phyloP scores from a whole-genome alignment of 2,888 invertebrate genomes.

The Watsonalla binaria region DNA sequence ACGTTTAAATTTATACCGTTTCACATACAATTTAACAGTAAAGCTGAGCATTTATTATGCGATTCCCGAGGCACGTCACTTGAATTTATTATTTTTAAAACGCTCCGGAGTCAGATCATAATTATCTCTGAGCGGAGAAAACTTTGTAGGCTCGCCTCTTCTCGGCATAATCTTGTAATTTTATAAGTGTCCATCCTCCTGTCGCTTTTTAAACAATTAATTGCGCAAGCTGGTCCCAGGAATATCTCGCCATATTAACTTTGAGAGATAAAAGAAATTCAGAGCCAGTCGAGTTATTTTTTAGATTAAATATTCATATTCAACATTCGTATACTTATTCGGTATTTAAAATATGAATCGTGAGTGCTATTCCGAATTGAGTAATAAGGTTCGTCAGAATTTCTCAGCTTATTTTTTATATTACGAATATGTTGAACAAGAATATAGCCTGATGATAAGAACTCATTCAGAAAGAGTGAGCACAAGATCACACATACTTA shows the following conservation, averaged over 20 bases:
- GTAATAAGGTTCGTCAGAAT: too few species aligned
- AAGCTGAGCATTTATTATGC: not conserved
- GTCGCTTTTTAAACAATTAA: conserved; percentile 32
- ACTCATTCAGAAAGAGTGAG: too few species aligned
- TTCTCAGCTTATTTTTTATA: too few species aligned
- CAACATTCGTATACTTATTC: not conserved
- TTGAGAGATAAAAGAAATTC: not conserved
- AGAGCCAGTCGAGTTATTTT: not conserved
- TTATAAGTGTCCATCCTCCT: conserved; percentile 34
- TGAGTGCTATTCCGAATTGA: not conserved
- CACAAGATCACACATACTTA: too few species aligned
- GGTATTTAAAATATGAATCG: not conserved
- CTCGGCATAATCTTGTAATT: conserved; percentile 33
- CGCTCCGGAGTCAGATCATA: conserved; percentile 5
- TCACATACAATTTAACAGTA: not conserved
- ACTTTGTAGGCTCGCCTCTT: not conserved
- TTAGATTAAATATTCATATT: not conserved
- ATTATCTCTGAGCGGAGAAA: conserved; percentile 4
- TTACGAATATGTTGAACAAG: too few species aligned
- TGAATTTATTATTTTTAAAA: conserved; percentile 6
- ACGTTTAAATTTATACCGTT: not conserved
- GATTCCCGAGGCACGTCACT: not conserved
- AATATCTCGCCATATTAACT: conserved; percentile 8
- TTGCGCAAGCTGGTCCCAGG: conserved; percentile 20
- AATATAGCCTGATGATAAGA: too few species aligned